Conservation (phyloP, 2,888 invertebrate genomes). For the Bibio marci region DNA sequence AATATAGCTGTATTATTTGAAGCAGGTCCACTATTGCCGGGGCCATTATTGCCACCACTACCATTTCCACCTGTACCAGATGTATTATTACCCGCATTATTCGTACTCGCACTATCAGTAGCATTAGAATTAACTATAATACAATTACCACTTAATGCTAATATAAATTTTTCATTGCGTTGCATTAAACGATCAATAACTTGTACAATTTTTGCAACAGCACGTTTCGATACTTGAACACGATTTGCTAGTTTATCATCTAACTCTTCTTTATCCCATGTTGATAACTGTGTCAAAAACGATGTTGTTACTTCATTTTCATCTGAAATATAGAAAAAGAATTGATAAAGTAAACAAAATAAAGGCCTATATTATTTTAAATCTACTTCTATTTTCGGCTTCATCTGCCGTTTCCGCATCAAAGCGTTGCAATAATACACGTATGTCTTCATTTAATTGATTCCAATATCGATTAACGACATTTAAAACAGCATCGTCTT, state of each 20-base stretch:
- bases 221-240: constrained; percentile 90
- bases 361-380: no score
- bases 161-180: constrained; percentile 85
- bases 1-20: no score
- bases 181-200: constrained; percentile 92
- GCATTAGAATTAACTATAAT: no score
- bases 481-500: constrained; percentile 94
- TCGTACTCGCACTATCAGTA: no score
- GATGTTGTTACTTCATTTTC: constrained; percentile 94
- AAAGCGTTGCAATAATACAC: constrained; percentile 84
- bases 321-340: constrained; percentile 36
- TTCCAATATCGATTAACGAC: constrained; percentile 97
- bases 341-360: no score
- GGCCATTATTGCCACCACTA: constrained; percentile 9
- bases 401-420: constrained; percentile 97
- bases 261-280: constrained; percentile 95
- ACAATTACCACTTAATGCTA: constrained; percentile 63
- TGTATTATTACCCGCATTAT: no score
- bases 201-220: constrained; percentile 91
- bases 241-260: constrained; percentile 91
- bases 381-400: constrained; percentile 77
- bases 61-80: constrained; percentile 8
- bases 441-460: constrained; percentile 90
- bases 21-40: constrained; percentile 10
- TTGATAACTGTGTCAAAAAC: constrained; percentile 86